phyloP scores from a whole-genome alignment of 2,888 invertebrate genomes.

The Rhodophaea formosa region DNA sequence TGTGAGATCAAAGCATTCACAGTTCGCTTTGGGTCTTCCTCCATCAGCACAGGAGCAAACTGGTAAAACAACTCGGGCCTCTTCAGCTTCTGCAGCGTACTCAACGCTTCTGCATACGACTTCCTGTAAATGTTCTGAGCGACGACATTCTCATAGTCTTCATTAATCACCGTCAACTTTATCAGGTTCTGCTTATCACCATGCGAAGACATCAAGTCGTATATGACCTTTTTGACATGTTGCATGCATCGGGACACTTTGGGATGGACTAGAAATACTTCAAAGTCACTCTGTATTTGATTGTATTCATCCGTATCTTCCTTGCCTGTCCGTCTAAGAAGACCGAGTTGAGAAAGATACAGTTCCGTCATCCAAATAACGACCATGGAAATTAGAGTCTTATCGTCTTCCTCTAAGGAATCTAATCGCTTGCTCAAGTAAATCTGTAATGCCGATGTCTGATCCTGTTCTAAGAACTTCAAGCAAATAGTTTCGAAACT shows the following conservation, averaged over 20 bases:
- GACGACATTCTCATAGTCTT: slow-evolving; percentile 96
- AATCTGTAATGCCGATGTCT: slow-evolving; percentile 92
- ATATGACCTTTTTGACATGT: slow-evolving; percentile 91
- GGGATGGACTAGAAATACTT: slow-evolving; percentile 86
- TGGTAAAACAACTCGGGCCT: slow-evolving; percentile 93
- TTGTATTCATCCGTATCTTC: slow-evolving; percentile 75
- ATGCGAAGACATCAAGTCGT: slow-evolving; percentile 95
- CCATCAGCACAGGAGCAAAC: slow-evolving; percentile 93
- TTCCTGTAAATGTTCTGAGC: slow-evolving; percentile 93
- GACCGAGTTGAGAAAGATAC: slow-evolving; percentile 93
- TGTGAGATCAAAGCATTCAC: slow-evolving; percentile 90
- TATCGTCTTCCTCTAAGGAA: slow-evolving; percentile 86
- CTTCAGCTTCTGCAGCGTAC: slow-evolving; percentile 86
- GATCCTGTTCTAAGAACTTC: slow-evolving; percentile 91
- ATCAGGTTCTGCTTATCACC: slow-evolving; percentile 96
- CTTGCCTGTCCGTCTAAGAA: slow-evolving; percentile 78
- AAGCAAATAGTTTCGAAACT: slow-evolving; percentile 97
- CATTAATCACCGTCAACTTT: slow-evolving; percentile 91
- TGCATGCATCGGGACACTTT: slow-evolving; percentile 90
- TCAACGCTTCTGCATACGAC: slow-evolving; percentile 87
- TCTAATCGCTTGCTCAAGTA: slow-evolving; percentile 93
- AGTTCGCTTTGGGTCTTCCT: slow-evolving; percentile 90
- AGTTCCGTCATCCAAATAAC: slow-evolving; percentile 97
- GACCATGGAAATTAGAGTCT: slow-evolving; percentile 94
- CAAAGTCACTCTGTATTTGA: slow-evolving; percentile 87